Conservation (phyloP, 64 coral and sea anemone species). For the Actinia equina region DNA sequence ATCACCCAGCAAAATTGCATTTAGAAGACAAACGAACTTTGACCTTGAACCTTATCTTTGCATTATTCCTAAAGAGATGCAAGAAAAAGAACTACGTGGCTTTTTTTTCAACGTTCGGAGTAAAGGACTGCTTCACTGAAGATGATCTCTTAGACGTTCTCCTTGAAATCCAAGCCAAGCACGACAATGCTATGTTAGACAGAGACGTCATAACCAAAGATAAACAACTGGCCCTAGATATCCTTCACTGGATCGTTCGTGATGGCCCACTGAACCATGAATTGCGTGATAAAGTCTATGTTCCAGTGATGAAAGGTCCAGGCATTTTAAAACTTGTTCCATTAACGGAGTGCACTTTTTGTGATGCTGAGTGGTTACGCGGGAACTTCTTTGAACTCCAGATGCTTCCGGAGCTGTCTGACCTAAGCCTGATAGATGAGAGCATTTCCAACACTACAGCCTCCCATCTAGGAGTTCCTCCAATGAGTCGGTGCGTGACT, state of each 20-base stretch:
- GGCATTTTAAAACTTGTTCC: constrained; percentile 69
- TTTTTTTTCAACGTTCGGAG: constrained; percentile 64
- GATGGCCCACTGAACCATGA: constrained; percentile 31
- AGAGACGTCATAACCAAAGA: constrained; percentile 32
- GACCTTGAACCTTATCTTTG: constrained; percentile 64
- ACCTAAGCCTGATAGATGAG: constrained; percentile 69
- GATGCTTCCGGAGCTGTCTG: constrained; percentile 31
- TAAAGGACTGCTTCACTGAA: constrained; percentile 25
- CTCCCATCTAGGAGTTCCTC: constrained; percentile 63
- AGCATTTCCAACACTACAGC: constrained; percentile 55
- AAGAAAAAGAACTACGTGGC: background rate
- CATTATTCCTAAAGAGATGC: constrained; percentile 44
- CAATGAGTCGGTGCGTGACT: constrained; percentile 68
- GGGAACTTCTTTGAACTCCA: constrained; percentile 34
- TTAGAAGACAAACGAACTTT: constrained; percentile 23
- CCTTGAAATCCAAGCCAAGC: constrained; percentile 37
- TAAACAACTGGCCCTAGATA: constrained; percentile 47
- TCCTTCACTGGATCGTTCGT: constrained; percentile 68
- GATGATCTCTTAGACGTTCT: constrained; percentile 48
- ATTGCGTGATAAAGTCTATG: constrained; percentile 32
- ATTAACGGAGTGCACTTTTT: constrained; percentile 55
- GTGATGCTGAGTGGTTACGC: constrained; percentile 62
- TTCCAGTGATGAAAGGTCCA: constrained; percentile 67
- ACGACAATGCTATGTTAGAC: constrained; percentile 1
- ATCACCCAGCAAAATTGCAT: constrained; percentile 31